These are phyloP conservation scores for Drosophila ananassae DNA, from an alignment of 1,140 invertebrate species.

Conservation along the genomic window DNA sequence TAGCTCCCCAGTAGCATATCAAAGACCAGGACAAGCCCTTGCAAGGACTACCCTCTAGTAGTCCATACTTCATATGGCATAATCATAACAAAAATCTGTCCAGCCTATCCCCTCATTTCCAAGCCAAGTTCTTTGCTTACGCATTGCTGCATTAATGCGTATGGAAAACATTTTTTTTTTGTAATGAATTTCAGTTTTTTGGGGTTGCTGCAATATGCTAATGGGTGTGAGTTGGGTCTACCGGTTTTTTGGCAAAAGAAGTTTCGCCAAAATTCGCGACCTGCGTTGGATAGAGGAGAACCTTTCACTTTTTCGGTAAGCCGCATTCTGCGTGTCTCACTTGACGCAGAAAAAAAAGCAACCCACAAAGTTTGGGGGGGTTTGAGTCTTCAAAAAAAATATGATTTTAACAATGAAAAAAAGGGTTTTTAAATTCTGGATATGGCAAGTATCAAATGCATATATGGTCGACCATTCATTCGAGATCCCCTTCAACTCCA, in stretches of 20 bases:
- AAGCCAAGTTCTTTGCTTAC: slow-evolving; percentile 29
- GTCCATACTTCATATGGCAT: neutral
- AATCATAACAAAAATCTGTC: slow-evolving; percentile 36
- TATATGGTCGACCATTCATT: slow-evolving; percentile 35
- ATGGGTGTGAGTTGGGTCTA: slow-evolving; percentile 30
- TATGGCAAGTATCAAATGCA: slow-evolving; percentile 21
- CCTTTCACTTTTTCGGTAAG: slow-evolving; percentile 69
- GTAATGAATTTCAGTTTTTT: slow-evolving; percentile 50
- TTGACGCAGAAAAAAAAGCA: slow-evolving; percentile 47
- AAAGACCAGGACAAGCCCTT: slow-evolving; percentile 19
- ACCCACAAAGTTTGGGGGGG: neutral
- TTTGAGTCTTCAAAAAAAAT: slow-evolving; percentile 14
- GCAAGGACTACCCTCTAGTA: slow-evolving; percentile 24
- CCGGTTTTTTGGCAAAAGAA: slow-evolving; percentile 56
- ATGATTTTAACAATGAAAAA: slow-evolving; percentile 55
- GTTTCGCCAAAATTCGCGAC: slow-evolving; percentile 42
- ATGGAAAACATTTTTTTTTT: slow-evolving; percentile 74
- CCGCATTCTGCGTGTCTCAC: slow-evolving; percentile 75
- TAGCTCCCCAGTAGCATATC: slow-evolving; percentile 32
- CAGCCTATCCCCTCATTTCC: slow-evolving; percentile 6
- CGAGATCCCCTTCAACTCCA: slow-evolving; percentile 17
- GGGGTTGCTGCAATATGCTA: slow-evolving; percentile 49
- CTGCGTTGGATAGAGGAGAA: slow-evolving; percentile 52
- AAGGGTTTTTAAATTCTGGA: slow-evolving; percentile 22
- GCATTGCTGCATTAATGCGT: slow-evolving; percentile 81